These are phyloP conservation scores for Peucedramus taeniatus DNA, from an alignment of 2,113 vertebrate genomes.

Conservation along the genomic window DNA sequence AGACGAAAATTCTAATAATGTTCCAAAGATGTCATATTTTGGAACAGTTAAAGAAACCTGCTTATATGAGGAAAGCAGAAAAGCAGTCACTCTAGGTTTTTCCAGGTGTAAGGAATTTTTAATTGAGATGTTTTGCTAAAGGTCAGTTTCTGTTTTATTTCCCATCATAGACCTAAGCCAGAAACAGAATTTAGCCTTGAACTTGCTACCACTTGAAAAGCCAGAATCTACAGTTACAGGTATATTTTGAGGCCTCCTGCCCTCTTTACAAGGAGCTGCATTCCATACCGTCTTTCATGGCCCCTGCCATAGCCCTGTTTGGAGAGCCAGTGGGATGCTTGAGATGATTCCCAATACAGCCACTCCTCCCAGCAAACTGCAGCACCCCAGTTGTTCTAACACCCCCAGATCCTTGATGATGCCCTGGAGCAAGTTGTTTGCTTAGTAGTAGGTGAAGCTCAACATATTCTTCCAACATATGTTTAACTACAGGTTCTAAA, in stretches of 20 bases:
- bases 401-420: neutral
- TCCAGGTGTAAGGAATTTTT: neutral
- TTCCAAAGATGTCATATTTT: neutral
- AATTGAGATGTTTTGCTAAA: neutral
- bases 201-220: neutral
- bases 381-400: neutral
- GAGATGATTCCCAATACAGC: rapidly evolving
- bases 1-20: neutral
- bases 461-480: neutral
- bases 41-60: neutral
- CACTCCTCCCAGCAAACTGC: neutral
- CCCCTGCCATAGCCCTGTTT: neutral
- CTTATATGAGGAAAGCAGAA: neutral
- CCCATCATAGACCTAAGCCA: neutral
- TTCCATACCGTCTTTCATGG: neutral
- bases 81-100: neutral
- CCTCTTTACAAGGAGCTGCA: neutral
- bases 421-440: neutral
- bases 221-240: neutral
- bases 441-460: neutral
- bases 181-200: neutral
- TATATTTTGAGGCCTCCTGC: neutral
- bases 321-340: neutral
- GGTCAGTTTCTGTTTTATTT: neutral
- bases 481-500: neutral